Evolutionary conservation across 2,797 vertebrate genomes (phyloP).

Genomic region (Dryobates pubescens): DNA sequence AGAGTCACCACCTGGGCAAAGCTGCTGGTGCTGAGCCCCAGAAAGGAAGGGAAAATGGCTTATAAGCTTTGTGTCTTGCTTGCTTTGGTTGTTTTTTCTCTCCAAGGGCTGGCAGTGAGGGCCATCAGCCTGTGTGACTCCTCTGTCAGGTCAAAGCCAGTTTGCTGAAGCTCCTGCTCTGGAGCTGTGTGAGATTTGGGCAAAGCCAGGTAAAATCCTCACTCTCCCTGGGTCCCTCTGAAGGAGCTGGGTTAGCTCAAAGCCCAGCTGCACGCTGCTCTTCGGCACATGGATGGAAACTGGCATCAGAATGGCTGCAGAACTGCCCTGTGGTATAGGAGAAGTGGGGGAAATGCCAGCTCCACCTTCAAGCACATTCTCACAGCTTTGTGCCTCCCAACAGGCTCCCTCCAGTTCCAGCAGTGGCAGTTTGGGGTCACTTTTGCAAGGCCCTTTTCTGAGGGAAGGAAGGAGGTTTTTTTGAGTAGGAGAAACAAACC

Average conservation of each 20-base stretch:
- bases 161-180: not conserved
- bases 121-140: not conserved
- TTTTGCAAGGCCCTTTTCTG: not conserved
- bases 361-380: not conserved
- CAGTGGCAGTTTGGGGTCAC: not conserved
- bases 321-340: not conserved
- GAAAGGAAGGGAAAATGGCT: not conserved
- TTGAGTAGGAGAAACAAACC: not conserved
- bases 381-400: not conserved
- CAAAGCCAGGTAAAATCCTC: not conserved
- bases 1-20: not conserved
- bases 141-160: not conserved
- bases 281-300: not conserved
- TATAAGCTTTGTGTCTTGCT: not conserved
- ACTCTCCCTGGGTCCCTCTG: not conserved
- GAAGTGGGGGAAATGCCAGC: not conserved
- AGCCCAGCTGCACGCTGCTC: not conserved
- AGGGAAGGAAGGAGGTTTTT: not conserved
- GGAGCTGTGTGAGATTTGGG: not conserved
- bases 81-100: not conserved
- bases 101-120: not conserved
- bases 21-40: not conserved
- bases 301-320: not conserved
- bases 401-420: not conserved
- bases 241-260: not conserved